Conservation (phyloP, 2,113 vertebrate genomes). For the Typhlomys cinereus region DNA sequence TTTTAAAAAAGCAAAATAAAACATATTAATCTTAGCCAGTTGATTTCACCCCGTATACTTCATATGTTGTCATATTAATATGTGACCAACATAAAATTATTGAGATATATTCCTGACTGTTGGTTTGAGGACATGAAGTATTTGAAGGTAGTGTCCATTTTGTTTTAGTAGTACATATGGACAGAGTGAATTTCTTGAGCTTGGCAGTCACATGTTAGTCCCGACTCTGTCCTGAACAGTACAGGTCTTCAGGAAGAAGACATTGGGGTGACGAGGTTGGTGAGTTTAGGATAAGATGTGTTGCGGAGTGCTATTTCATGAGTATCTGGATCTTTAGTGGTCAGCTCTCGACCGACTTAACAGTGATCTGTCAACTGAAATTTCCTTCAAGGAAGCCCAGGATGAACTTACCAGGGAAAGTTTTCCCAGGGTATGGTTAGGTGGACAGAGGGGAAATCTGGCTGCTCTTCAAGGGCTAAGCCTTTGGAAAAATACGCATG, state of each 20-base stretch:
- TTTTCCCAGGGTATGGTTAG: not conserved
- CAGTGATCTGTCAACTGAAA: not conserved
- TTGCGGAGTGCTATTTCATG: no score
- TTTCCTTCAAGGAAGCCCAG: not conserved
- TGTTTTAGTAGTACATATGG: not conserved
- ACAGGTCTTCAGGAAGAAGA: not conserved
- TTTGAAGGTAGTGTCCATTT: not conserved
- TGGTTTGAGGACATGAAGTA: not conserved
- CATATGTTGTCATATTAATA: not conserved
- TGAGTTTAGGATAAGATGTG: not conserved
- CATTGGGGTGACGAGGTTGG: not conserved
- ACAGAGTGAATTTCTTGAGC: not conserved
- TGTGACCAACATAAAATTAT: not conserved
- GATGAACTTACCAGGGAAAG: not conserved
- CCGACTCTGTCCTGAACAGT: fast-evolving
- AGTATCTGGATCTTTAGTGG: not conserved
- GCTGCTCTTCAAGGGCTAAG: not conserved
- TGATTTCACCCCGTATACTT: not conserved
- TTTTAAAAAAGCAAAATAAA: not conserved
- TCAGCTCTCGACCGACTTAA: not conserved
- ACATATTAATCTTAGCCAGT: not conserved
- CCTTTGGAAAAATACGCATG: not conserved
- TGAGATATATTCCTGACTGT: not conserved
- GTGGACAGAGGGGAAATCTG: not conserved
- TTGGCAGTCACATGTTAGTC: not conserved